These are phyloP conservation scores for Rhagoletis pomonella DNA, from an alignment of 1,140 invertebrate species.

Conservation along the genomic window DNA sequence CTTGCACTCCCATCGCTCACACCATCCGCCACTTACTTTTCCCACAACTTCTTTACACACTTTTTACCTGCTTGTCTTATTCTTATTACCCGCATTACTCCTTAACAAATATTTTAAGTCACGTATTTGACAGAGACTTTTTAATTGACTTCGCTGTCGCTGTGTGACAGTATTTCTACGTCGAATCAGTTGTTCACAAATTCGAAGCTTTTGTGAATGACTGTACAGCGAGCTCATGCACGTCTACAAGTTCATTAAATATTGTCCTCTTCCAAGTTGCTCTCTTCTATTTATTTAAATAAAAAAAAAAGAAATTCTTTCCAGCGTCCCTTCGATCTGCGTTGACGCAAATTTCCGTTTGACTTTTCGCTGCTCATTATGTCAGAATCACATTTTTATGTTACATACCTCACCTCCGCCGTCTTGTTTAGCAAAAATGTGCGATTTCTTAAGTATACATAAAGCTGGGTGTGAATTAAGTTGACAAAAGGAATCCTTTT, in stretches of 20 bases:
- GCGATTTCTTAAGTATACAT: background rate
- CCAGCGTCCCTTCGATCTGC: background rate
- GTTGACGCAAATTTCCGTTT: background rate
- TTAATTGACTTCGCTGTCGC: slow-evolving; percentile 69
- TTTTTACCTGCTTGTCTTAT: background rate
- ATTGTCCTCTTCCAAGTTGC: background rate
- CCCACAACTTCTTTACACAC: background rate
- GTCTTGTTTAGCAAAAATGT: background rate
- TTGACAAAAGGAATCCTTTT: slow-evolving; percentile 65
- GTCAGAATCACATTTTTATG: background rate
- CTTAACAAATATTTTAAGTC: slow-evolving; percentile 56
- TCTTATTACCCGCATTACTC: background rate
- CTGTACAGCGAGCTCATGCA: background rate
- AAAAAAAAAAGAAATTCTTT: background rate
- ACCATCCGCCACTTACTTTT: background rate
- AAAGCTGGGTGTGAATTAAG: slow-evolving; percentile 13
- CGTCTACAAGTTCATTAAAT: slow-evolving; percentile 33
- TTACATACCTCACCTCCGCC: background rate
- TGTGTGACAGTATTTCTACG: slow-evolving; percentile 24
- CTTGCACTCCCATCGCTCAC: background rate
- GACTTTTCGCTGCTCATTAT: background rate
- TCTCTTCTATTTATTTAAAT: background rate
- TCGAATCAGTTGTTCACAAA: slow-evolving; percentile 19
- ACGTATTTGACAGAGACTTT: slow-evolving; percentile 68
- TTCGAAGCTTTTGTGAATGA: background rate